A percentile compares a stretch with the other conserved stretches of the same genome.
These are phyloP conservation scores for Glossophaga mutica DNA, from an alignment of 2,797 vertebrate species.

Conservation along the genomic window DNA sequence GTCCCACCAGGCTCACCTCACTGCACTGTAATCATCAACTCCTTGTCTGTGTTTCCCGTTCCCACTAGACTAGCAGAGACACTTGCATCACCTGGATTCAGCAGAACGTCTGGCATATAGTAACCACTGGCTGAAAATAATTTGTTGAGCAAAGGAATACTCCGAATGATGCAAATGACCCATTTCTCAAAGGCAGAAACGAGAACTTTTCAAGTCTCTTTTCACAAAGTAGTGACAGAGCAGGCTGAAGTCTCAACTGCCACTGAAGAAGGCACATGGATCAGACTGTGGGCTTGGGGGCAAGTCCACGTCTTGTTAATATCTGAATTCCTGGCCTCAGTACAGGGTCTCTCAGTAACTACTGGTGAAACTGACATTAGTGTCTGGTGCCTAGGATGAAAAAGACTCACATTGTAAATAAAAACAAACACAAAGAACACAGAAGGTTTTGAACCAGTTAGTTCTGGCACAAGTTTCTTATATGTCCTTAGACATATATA, in stretches of 20 bases:
- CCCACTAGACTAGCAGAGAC: neutral
- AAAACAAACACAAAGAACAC: conserved; percentile 4
- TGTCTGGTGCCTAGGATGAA: neutral
- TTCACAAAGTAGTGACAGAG: conserved; percentile 27
- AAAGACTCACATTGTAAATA: neutral
- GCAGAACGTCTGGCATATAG: neutral
- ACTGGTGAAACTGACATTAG: neutral
- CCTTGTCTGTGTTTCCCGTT: neutral
- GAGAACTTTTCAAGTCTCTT: neutral
- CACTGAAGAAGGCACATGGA: neutral
- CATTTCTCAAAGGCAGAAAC: conserved; percentile 11
- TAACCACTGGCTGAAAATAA: neutral
- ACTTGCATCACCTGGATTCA: neutral
- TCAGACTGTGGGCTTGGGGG: neutral
- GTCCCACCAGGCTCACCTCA: neutral
- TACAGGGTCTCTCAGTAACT: neutral
- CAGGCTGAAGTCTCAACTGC: neutral
- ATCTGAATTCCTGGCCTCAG: neutral
- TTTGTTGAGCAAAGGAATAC: neutral
- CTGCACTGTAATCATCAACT: neutral
- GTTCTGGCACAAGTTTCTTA: neutral
- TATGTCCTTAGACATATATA: neutral
- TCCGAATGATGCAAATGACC: conserved; percentile 23
- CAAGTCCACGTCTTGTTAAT: neutral
- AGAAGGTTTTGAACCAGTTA: neutral